Evolutionary conservation across 53 echinoderm and acorn worm genomes (phyloP), one percentile per base, ranked within the genome.

Genomic region (Holothuria leucospilota): DNA sequence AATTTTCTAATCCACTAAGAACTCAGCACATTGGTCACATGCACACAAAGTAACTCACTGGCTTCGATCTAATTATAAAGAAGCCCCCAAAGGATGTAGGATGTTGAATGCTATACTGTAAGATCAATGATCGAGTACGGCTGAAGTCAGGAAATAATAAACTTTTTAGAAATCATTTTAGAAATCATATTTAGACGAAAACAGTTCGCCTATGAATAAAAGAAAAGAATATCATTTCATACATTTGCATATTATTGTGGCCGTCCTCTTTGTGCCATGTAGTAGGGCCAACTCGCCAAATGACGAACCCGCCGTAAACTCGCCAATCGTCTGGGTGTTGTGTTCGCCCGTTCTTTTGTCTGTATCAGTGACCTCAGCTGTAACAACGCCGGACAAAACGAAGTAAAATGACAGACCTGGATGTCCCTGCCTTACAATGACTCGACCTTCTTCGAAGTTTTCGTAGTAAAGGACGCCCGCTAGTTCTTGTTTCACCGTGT

Each of bases 211-310:
- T n/a, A 59, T 18, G 16, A 56, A 56, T 18, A 16, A 56, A 56
- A 56, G 15, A 56, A 56, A 16, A 56, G 15, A 16, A 56, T 7
- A 15, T 18, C 56, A 16, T 2, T 1, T 18, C 62, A 25, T 92
- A 97, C 98, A 93, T 98, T 95, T 95, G 68, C 95, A 95, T 51
- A 90, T 85, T 52, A 98, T 95, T 0, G 98, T 95, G n/a, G 98
- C 98, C 1, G 91, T 89, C 62, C 95, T 51, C 75, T 91, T 95
- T 13, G 92, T 88, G 7, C 92, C 94, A 83, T 98, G 98, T 1
- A 96, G 88, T 20, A 98, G 85, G 5, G 98, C 90, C 63, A 98
- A 72, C 69, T 98, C 98, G 2, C 98, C 98, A 63, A 98, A 98
- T 29, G 93, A 93, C 20, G 92, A 87, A 2, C 98, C 98, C 18